A percentile compares a stretch with the other conserved stretches of the same genome.
Conservation (phyloP, 2,888 invertebrate species). For the Cerastoderma edule region DNA sequence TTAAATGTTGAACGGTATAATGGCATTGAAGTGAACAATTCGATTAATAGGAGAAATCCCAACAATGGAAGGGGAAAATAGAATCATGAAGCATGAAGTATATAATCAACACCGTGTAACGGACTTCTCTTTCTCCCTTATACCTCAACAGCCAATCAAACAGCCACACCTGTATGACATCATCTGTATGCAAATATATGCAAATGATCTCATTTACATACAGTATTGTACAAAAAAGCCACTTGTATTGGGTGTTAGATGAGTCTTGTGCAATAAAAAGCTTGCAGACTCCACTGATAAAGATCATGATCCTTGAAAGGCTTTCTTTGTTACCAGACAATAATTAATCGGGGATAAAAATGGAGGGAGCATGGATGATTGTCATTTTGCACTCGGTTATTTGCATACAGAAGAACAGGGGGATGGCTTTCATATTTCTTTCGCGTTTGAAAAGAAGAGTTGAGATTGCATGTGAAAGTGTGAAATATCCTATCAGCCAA, state of each 20-base stretch:
- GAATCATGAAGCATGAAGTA: slow-evolving; percentile 11
- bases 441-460: too few relatives aligned
- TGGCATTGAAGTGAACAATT: slow-evolving; percentile 18
- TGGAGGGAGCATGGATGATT: too few relatives aligned
- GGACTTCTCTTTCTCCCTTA: background rate
- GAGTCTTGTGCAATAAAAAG: slow-evolving; percentile 20
- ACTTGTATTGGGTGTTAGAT: background rate
- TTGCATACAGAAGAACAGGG: too few relatives aligned
- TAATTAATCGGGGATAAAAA: too few relatives aligned
- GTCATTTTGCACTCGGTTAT: too few relatives aligned
- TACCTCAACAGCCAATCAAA: slow-evolving; percentile 5
- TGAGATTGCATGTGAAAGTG: too few relatives aligned
- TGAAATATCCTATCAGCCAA: too few relatives aligned
- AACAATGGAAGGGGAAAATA: slow-evolving; percentile 2
- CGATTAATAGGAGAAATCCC: slow-evolving; percentile 1
- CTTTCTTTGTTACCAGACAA: too few relatives aligned
- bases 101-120: slow-evolving; percentile 17
- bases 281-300: background rate
- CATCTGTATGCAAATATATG: slow-evolving; percentile 55
- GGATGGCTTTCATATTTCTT: too few relatives aligned
- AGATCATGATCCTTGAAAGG: too few relatives aligned
- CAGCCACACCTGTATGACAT: slow-evolving; percentile 29
- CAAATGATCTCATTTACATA: slow-evolving; percentile 48
- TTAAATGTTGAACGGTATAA: too few relatives aligned
- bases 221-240: background rate